Percentiles rank a stretch among this genome's conserved stretches.
phyloP scores from a whole-genome alignment of 2,113 vertebrate genomes.

The Corythaeola cristata region DNA sequence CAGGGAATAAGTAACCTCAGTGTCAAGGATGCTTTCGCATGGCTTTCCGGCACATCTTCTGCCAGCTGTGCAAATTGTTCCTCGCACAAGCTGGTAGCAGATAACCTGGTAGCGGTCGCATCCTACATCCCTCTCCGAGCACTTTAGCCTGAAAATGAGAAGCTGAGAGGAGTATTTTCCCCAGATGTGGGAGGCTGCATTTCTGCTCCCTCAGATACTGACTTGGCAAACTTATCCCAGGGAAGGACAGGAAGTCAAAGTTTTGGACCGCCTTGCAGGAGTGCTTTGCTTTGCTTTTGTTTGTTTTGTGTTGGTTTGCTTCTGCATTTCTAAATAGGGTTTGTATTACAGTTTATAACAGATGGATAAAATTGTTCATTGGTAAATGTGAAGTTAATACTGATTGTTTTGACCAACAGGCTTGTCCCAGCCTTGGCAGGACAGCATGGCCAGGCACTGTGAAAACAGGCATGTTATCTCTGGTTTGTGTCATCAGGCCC shows the following conservation, averaged over 20 bases:
- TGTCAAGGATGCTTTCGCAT: neutral
- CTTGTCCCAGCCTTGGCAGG: neutral
- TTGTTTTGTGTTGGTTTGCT: neutral
- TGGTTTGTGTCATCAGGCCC: neutral
- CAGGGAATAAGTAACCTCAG: neutral
- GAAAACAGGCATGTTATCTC: neutral
- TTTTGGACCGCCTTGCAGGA: neutral
- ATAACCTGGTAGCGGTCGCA: neutral
- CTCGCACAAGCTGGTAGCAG: neutral
- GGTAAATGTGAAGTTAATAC: neutral
- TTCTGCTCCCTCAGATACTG: neutral
- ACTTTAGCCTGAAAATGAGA: neutral
- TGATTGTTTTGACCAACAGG: neutral
- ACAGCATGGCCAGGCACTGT: neutral
- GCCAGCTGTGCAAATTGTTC: neutral
- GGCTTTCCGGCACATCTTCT: neutral
- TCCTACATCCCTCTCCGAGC: neutral
- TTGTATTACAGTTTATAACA: neutral
- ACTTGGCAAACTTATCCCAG: neutral
- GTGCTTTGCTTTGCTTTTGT: neutral
- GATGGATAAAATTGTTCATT: neutral
- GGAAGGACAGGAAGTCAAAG: neutral
- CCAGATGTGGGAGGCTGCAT: neutral
- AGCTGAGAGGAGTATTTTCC: neutral
- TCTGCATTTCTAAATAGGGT: neutral